phyloP scores from a whole-genome alignment of 2,113 vertebrate genomes.

The Falcunculus frontatus region DNA sequence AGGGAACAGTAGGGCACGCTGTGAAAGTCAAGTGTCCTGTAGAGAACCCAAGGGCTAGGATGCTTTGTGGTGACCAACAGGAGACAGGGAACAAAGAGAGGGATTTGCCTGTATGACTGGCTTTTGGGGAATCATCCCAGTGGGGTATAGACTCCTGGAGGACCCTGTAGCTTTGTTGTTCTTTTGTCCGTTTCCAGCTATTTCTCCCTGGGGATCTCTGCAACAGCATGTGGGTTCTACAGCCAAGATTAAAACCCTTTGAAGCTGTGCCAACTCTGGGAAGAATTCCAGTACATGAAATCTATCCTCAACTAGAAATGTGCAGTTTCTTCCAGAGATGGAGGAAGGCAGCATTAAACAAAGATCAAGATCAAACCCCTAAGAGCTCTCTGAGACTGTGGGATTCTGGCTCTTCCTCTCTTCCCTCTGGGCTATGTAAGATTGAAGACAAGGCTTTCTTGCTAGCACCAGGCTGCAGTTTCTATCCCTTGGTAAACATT shows the following conservation, averaged over 20 bases:
- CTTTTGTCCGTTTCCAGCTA: background rate
- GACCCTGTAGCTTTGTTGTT: background rate
- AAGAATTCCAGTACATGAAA: slow-evolving; percentile 38
- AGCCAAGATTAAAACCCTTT: slow-evolving; percentile 13
- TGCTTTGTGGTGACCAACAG: background rate
- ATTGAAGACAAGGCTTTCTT: background rate
- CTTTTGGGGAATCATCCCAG: background rate
- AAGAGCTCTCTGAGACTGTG: background rate
- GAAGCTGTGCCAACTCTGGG: slow-evolving; percentile 42
- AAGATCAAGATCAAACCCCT: background rate
- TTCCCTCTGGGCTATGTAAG: background rate
- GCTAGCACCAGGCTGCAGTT: background rate
- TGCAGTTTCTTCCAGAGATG: background rate
- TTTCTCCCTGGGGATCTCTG: background rate
- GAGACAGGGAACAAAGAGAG: background rate
- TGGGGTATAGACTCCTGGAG: background rate
- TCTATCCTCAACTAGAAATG: background rate
- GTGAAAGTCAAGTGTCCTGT: background rate
- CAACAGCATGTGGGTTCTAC: slow-evolving; percentile 8
- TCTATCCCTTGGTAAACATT: background rate
- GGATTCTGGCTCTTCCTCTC: background rate
- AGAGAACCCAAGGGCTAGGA: background rate
- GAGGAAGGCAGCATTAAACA: background rate
- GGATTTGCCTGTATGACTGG: background rate
- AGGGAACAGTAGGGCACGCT: background rate